A percentile compares a stretch with the other conserved stretches of the same genome.
Conservation (phyloP, 2,113 vertebrate genomes). For the Lepisosteus osseus region DNA sequence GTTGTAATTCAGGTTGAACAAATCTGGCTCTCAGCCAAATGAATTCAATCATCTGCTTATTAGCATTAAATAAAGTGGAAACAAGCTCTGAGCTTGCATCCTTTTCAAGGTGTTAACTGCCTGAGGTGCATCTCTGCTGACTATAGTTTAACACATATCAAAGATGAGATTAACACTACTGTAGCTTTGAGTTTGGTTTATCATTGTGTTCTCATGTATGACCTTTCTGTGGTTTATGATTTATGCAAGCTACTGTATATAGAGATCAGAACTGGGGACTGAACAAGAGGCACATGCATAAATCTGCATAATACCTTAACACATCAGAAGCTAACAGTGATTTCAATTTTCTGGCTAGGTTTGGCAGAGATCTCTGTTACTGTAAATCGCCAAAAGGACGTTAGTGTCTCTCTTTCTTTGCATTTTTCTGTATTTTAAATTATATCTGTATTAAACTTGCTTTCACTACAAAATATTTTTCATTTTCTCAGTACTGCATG, state of each 20-base stretch:
- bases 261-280: slow-evolving; percentile 22
- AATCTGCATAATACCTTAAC: slow-evolving; percentile 30
- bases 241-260: slow-evolving; percentile 14
- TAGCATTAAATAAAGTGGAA: slow-evolving; percentile 7
- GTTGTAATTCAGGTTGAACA: too few species aligned
- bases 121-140: slow-evolving; percentile 7
- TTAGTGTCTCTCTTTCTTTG: background rate
- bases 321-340: slow-evolving; percentile 11
- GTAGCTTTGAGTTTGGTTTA: slow-evolving; percentile 15
- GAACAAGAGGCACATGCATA: slow-evolving; percentile 18
- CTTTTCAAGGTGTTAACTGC: background rate
- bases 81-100: slow-evolving; percentile 6
- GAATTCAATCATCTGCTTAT: background rate
- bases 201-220: slow-evolving; percentile 10
- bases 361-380: background rate
- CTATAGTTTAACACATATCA: slow-evolving; percentile 29
- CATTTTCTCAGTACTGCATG: too few species aligned
- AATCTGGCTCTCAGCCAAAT: slow-evolving; percentile 15
- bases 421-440: background rate
- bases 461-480: too few species aligned
- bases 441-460: too few species aligned
- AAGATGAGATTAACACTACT: slow-evolving; percentile 17
- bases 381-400: background rate
- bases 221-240: slow-evolving; percentile 20
- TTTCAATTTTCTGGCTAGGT: slow-evolving; percentile 7